Percentiles rank a stretch among this genome's conserved stretches.
These are phyloP conservation scores for Planococcus citri DNA, from an alignment of 1,140 invertebrate genomes.

Conservation along the genomic window DNA sequence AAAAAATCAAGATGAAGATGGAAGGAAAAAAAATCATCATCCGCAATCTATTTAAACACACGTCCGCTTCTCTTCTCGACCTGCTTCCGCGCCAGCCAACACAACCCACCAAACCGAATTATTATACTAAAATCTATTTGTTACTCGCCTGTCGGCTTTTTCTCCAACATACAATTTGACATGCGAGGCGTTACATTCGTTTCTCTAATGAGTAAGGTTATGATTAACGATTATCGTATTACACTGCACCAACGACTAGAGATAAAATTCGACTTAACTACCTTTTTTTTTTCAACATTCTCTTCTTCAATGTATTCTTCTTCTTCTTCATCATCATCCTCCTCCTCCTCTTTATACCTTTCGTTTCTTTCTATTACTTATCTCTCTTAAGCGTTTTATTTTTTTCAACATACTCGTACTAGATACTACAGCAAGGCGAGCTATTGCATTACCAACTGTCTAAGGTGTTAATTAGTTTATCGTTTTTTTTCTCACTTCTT, in stretches of 20 bases:
- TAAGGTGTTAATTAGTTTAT: too few relatives aligned
- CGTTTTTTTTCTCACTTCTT: too few relatives aligned
- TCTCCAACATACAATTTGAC: constrained; percentile 1
- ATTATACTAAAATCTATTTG: constrained; percentile 11
- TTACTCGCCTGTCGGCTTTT: background rate
- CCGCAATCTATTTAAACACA: constrained; percentile 14
- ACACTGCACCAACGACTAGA: background rate
- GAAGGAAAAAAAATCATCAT: constrained; percentile 4
- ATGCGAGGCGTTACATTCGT: constrained; percentile 5
- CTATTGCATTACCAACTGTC: too few relatives aligned
- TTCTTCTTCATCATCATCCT: too few relatives aligned
- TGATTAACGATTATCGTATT: constrained; percentile 15
- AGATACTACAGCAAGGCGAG: too few relatives aligned
- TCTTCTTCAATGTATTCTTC: too few relatives aligned
- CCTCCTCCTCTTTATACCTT: too few relatives aligned
- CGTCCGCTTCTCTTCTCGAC: background rate
- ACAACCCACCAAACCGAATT: background rate
- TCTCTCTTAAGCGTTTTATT: too few relatives aligned
- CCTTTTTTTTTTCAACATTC: too few relatives aligned
- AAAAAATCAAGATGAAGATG: background rate
- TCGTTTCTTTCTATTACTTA: too few relatives aligned
- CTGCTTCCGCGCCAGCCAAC: background rate
- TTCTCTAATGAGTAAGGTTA: constrained; percentile 8
- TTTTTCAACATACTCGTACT: too few relatives aligned
- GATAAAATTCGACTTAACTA: too few relatives aligned